Conservation (phyloP, 2,888 invertebrate species). For the Linnaemya tessellans region DNA sequence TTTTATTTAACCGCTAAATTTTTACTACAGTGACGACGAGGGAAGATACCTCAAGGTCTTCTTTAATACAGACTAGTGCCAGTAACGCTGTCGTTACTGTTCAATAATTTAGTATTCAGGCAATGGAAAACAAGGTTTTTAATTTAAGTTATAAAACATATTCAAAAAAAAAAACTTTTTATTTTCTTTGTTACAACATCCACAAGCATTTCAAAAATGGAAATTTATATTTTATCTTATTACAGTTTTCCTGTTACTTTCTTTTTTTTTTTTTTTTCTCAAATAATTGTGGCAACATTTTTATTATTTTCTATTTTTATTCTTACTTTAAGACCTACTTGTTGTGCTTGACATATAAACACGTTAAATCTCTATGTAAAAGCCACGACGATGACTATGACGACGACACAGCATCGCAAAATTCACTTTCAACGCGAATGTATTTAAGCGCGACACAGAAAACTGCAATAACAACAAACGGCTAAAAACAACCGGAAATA, state of each 20-base stretch:
- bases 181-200: too few species aligned
- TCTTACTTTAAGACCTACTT: slow-evolving; percentile 72
- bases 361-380: slow-evolving; percentile 67
- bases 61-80: too few species aligned
- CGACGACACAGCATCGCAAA: slow-evolving; percentile 66
- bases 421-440: slow-evolving; percentile 72
- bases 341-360: slow-evolving; percentile 72
- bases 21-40: too few species aligned
- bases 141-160: too few species aligned
- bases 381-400: slow-evolving; percentile 62
- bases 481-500: slow-evolving; percentile 54
- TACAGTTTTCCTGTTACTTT: slow-evolving; percentile 5
- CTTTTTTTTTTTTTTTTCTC: background rate
- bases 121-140: too few species aligned
- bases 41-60: too few species aligned
- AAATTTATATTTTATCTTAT: background rate
- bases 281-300: slow-evolving; percentile 19
- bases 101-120: too few species aligned
- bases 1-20: too few species aligned
- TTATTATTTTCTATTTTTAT: slow-evolving; percentile 33
- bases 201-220: background rate
- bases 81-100: too few species aligned
- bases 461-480: slow-evolving; percentile 67
- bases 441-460: slow-evolving; percentile 71
- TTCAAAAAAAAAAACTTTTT: too few species aligned